These are phyloP conservation scores for Potamarius usumacintae DNA, from an alignment of 2,113 vertebrate genomes.

Conservation along the genomic window DNA sequence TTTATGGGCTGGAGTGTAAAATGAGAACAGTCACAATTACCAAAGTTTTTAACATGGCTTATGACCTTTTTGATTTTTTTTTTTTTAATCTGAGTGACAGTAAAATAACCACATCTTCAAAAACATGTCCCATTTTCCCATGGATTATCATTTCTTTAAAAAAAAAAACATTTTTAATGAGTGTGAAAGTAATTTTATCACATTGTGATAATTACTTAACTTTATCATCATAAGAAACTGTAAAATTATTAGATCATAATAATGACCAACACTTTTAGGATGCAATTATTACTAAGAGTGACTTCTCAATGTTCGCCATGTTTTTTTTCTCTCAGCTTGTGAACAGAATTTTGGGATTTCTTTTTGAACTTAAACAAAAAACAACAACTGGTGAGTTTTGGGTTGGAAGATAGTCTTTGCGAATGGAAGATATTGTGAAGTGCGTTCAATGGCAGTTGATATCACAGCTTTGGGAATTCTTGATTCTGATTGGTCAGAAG, in stretches of 20 bases:
- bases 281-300: not conserved
- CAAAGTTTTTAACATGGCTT: not conserved
- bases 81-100: not conserved
- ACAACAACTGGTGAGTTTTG: too few relatives aligned
- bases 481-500: not conserved
- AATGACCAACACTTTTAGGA: not conserved
- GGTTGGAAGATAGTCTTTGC: too few relatives aligned
- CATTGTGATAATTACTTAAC: not conserved
- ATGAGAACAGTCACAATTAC: not conserved
- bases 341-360: not conserved
- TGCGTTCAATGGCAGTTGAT: not conserved
- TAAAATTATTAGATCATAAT: not conserved
- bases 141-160: not conserved
- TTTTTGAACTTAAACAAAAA: not conserved
- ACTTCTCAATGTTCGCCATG: not conserved
- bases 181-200: not conserved
- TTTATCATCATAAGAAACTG: too few relatives aligned
- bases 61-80: not conserved
- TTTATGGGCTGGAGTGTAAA: not conserved
- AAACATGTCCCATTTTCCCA: not conserved
- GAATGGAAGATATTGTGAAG: not conserved
- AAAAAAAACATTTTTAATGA: not conserved
- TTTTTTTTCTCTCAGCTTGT: not conserved
- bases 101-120: not conserved
- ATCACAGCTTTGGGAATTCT: not conserved